Evolutionary conservation across 37 sponge, comb jelly and placozoan species (phyloP).

Genomic region (Axinella damicornis): DNA sequence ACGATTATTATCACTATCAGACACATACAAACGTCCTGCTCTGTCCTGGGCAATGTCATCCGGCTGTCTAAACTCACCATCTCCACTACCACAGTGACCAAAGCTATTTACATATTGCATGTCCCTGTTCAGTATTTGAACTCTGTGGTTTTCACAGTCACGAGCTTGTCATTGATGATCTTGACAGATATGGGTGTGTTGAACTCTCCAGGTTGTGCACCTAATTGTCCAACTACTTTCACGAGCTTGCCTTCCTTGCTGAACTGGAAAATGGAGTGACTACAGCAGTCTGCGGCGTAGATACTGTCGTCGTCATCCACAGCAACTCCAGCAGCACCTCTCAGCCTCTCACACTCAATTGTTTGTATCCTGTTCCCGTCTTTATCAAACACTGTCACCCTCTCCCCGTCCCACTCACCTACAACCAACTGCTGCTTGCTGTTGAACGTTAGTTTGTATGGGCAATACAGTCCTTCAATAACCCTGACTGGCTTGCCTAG

Average conservation of each 20-base stretch:
- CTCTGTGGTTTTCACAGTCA: background rate
- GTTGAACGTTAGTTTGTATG: constrained; percentile 17
- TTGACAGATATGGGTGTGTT: background rate
- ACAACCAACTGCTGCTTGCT: constrained; percentile 11
- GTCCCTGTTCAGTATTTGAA: background rate
- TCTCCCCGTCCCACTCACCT: background rate
- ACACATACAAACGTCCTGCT: constrained; percentile 11
- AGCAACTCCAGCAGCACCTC: background rate
- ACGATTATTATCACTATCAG: background rate
- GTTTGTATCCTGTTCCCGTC: constrained; percentile 9
- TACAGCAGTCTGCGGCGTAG: constrained; percentile 11
- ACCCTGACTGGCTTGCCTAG: constrained; percentile 19
- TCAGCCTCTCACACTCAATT: background rate
- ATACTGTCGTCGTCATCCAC: constrained; percentile 9
- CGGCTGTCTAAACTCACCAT: background rate
- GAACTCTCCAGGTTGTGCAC: background rate
- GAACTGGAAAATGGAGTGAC: background rate
- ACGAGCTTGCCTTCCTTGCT: background rate
- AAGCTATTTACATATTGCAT: background rate
- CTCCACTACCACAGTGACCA: background rate
- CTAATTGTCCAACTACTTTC: background rate
- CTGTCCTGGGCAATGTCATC: constrained; percentile 9
- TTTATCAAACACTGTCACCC: background rate
- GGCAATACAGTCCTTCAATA: background rate
- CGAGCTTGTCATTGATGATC: background rate